phyloP scores from a whole-genome alignment of 2,113 vertebrate genomes.

The Microtus oregoni region DNA sequence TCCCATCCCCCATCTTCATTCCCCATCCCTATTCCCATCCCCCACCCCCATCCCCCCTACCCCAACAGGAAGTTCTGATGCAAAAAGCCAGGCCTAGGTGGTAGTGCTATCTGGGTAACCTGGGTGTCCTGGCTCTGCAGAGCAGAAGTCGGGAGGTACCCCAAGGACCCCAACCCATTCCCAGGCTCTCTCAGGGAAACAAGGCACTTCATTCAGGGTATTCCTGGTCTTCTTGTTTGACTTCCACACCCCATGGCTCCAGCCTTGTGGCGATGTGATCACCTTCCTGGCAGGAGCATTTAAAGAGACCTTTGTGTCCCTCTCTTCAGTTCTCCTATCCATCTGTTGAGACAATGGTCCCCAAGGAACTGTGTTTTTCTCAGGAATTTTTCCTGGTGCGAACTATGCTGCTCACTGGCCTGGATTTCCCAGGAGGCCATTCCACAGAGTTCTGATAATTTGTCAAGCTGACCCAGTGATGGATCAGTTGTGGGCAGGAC shows the following conservation, averaged over 20 bases:
- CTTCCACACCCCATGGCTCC: neutral
- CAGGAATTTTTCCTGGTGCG: neutral
- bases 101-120: neutral
- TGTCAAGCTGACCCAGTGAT: neutral
- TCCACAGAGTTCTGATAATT: neutral
- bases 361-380: neutral
- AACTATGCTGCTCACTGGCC: neutral
- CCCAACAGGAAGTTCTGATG: neutral
- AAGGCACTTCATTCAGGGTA: accelerated
- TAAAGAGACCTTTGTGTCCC: neutral
- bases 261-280: neutral
- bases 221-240: neutral
- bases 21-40: too few species aligned
- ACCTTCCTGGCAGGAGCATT: neutral
- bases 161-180: accelerated
- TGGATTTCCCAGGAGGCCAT: neutral
- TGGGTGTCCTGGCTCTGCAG: neutral
- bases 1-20: too few species aligned
- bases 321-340: too few species aligned
- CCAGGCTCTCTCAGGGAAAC: neutral
- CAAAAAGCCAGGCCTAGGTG: accelerated
- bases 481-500: neutral
- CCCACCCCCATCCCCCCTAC: too few species aligned
- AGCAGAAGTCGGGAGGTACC: too few species aligned
- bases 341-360: neutral